Conservation (phyloP, 2,888 invertebrate genomes). For the Harmothoe impar region DNA sequence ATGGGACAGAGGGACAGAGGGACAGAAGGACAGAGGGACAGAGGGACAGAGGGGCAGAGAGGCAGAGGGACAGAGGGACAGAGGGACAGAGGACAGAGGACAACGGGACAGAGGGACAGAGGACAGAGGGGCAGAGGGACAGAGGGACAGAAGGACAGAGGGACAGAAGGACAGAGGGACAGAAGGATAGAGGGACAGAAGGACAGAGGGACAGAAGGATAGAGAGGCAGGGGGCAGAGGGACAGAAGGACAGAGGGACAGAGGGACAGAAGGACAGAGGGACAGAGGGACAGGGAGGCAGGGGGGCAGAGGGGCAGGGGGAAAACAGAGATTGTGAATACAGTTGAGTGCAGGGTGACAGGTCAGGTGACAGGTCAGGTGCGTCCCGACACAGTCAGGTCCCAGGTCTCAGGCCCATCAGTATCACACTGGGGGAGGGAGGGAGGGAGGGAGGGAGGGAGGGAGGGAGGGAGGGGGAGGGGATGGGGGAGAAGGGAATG, state of each 20-base stretch:
- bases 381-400: too few species aligned
- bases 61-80: not conserved
- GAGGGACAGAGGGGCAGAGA: not conserved
- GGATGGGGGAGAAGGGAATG: not conserved
- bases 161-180: not conserved
- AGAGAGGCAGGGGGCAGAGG: not conserved
- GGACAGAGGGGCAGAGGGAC: not conserved
- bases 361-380: too few species aligned
- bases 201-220: not conserved
- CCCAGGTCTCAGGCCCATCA: too few species aligned
- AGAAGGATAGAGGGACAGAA: not conserved
- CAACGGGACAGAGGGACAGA: not conserved
- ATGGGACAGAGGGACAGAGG: not conserved
- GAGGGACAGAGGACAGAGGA: too few species aligned
- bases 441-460: not conserved
- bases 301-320: not conserved
- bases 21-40: not conserved
- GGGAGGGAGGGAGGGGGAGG: not conserved
- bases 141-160: not conserved
- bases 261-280: not conserved
- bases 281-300: not conserved
- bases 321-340: too few species aligned
- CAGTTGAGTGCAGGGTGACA: too few species aligned
- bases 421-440: not conserved
- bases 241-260: not conserved